Evolutionary conservation across 2,113 vertebrate species (phyloP).

Genomic region (Mesitornis unicolor): DNA sequence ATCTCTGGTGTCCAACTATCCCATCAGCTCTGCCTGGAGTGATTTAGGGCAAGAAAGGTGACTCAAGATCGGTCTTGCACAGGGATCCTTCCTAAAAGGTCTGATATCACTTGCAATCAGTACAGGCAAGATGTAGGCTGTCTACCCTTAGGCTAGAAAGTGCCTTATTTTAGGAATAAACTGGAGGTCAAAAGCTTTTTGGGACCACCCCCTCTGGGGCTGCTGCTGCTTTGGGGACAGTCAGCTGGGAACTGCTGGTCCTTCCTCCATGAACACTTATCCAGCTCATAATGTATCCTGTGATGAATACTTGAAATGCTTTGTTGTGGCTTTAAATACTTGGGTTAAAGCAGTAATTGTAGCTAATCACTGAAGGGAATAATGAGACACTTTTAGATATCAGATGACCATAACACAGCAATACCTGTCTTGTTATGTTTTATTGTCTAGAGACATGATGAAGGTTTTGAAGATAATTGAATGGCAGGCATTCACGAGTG

Average conservation of each 20-base stretch:
- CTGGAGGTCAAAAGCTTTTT: neutral
- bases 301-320: neutral
- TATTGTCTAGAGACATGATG: constrained; percentile 31
- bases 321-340: neutral
- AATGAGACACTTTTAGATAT: constrained; percentile 28
- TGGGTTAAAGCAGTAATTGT: constrained; percentile 37
- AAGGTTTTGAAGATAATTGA: constrained; percentile 53
- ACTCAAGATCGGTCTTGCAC: neutral
- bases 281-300: neutral
- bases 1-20: neutral
- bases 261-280: neutral
- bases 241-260: neutral
- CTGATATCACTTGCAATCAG: neutral
- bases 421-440: constrained; percentile 48
- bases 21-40: neutral
- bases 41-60: neutral
- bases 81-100: neutral
- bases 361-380: constrained; percentile 47
- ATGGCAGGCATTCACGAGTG: constrained; percentile 7
- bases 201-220: neutral
- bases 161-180: neutral
- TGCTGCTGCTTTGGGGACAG: neutral
- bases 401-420: constrained; percentile 46
- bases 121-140: neutral
- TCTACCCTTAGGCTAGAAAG: neutral